Conservation (phyloP, 2,888 invertebrate species). For the Acanthoscelides obtectus region DNA sequence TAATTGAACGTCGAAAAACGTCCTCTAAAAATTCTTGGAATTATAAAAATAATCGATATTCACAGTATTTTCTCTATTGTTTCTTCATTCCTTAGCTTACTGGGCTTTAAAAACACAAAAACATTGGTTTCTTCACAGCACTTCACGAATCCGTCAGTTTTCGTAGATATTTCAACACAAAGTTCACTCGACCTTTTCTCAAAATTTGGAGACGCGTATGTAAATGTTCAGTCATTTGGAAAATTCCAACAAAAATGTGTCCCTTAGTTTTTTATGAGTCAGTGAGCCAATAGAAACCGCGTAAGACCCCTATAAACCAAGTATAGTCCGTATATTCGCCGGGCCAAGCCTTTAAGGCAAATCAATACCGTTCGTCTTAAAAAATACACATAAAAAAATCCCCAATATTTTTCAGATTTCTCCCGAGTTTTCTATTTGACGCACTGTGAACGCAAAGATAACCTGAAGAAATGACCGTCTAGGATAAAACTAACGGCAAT, state of each 20-base stretch:
- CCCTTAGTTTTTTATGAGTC: slow-evolving; percentile 49
- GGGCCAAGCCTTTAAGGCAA: slow-evolving; percentile 50
- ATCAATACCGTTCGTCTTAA: slow-evolving; percentile 49
- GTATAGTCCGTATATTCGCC: slow-evolving; percentile 48
- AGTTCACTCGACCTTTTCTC: slow-evolving; percentile 38
- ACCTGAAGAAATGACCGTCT: slow-evolving; percentile 32
- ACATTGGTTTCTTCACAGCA: slow-evolving; percentile 19
- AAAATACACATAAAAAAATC: slow-evolving; percentile 43
- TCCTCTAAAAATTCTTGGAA: slow-evolving; percentile 39
- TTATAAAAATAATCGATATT: slow-evolving; percentile 45
- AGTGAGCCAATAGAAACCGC: slow-evolving; percentile 50
- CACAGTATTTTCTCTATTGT: slow-evolving; percentile 34
- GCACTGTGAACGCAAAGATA: slow-evolving; percentile 22
- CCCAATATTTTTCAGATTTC: slow-evolving; percentile 30
- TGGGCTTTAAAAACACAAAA: slow-evolving; percentile 28
- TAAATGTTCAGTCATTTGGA: slow-evolving; percentile 57
- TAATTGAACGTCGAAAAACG: slow-evolving; percentile 35
- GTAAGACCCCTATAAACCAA: slow-evolving; percentile 50
- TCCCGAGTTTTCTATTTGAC: slow-evolving; percentile 17
- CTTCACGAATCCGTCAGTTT: slow-evolving; percentile 25
- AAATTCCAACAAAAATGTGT: slow-evolving; percentile 56
- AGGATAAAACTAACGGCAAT: slow-evolving; percentile 43
- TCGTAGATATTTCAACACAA: slow-evolving; percentile 21
- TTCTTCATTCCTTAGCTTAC: slow-evolving; percentile 35
- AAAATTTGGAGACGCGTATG: slow-evolving; percentile 46